Evolutionary conservation across 2,888 invertebrate species (phyloP), one percentile per base, ranked within the genome.

Genomic region (Hoplodrina blanda): DNA sequence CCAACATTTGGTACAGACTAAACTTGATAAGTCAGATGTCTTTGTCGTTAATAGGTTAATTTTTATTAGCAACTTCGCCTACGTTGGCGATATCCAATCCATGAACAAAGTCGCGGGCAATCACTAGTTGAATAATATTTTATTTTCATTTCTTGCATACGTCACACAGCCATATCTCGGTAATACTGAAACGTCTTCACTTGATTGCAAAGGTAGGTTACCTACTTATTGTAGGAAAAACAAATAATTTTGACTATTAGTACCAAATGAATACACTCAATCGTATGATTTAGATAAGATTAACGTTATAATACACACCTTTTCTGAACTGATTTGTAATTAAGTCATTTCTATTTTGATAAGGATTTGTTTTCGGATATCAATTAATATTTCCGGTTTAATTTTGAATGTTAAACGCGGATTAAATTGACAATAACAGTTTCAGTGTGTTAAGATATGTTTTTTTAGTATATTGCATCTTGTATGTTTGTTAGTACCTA

Each of bases 341-440:
- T 33, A 54, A 20, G 6, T 0, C 0, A 41, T 20, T 73, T 20
- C 6, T 2, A 20, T 33, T 46, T 30, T 11, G 8, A 20, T 30
- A 33, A 33, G 2, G 6, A 5, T 7, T 25, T 37, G 30, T 55
- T 55, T 50, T 10, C 11, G 15, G 20, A 41, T 54, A 50, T 55
- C 20, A 64, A 19, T 33, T 55, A 54, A 64, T 55, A 74, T 55
- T 64, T 44, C 55, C 33, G 44, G 41, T 64, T 64, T 56, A 55
- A 44, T 17, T 7, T 33, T 4, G 65, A 11, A 41, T 71, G 13
- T 50, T 30, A 2, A 53, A 73, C 46, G 15, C 17, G 46, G 17
- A 46, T 46, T 41, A 41, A 41, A 41, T 46, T 46, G 13, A 17
- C 46, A 17, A 46, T 46, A 46, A 46, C 44, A 17, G 5, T 46